Evolutionary conservation across 2,888 invertebrate genomes (phyloP).

Genomic region (Chrysomela aeneicollis): DNA sequence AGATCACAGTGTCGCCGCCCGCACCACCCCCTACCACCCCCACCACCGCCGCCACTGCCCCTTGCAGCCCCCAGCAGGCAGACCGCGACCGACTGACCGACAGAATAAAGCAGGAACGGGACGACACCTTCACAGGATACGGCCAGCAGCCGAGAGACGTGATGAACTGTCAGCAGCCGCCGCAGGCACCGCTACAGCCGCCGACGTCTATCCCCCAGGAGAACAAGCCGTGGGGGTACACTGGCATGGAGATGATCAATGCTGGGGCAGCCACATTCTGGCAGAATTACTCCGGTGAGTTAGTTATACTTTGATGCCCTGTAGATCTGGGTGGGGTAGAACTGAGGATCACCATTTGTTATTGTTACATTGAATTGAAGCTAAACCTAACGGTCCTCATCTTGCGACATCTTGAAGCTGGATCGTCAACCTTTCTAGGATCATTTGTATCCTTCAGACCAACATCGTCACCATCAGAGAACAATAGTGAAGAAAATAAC

Average conservation of each 20-base stretch:
- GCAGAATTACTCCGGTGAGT: constrained; percentile 90
- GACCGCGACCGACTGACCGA: constrained; percentile 46
- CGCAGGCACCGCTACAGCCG: too few relatives aligned
- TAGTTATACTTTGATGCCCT: background rate
- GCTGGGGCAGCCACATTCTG: constrained; percentile 83
- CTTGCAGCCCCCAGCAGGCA: constrained; percentile 19
- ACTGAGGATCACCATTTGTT: too few relatives aligned
- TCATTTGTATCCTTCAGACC: too few relatives aligned
- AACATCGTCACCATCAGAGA: too few relatives aligned
- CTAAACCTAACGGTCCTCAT: too few relatives aligned
- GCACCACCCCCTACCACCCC: constrained; percentile 48
- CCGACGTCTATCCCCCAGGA: constrained; percentile 64
- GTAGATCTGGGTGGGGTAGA: too few relatives aligned
- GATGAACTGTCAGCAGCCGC: constrained; percentile 47
- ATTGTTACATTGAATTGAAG: too few relatives aligned
- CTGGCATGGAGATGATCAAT: constrained; percentile 82
- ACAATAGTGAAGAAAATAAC: too few relatives aligned
- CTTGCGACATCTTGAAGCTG: too few relatives aligned
- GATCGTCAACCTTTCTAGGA: too few relatives aligned
- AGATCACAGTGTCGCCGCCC: constrained; percentile 36
- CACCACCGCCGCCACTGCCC: constrained; percentile 18
- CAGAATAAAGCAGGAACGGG: constrained; percentile 51
- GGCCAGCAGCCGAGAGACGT: constrained; percentile 42
- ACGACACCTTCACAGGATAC: constrained; percentile 48
- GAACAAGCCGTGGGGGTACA: constrained; percentile 71